Evolutionary conservation across 2,888 invertebrate genomes (phyloP).

Genomic region (Autographa pulchrina): DNA sequence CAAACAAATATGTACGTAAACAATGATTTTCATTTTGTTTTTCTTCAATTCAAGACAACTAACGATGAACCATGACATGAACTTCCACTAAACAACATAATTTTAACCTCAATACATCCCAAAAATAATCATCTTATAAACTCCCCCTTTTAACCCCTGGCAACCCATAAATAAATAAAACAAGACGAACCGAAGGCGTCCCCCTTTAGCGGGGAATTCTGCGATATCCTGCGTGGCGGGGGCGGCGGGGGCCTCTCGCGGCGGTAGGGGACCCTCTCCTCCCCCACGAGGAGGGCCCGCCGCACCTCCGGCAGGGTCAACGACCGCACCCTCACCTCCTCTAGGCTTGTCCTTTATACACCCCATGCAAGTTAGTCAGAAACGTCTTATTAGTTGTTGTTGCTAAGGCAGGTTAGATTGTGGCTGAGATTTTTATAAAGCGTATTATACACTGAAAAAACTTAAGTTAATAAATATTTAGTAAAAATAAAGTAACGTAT

Average conservation of each 20-base stretch:
- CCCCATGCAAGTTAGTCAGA: slow-evolving; percentile 79
- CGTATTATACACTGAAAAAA: neutral
- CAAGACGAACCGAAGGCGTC: slow-evolving; percentile 78
- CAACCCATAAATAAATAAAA: slow-evolving; percentile 43
- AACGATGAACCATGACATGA: neutral
- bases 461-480: neutral
- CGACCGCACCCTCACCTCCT: slow-evolving; percentile 79
- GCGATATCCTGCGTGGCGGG: slow-evolving; percentile 80
- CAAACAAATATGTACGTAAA: neutral
- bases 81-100: too few species aligned
- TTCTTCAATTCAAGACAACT: too few species aligned
- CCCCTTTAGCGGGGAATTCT: slow-evolving; percentile 79
- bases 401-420: slow-evolving; percentile 7
- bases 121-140: too few species aligned
- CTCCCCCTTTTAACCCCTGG: slow-evolving; percentile 27
- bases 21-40: neutral
- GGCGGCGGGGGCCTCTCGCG: slow-evolving; percentile 78
- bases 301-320: slow-evolving; percentile 80
- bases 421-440: slow-evolving; percentile 18
- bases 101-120: too few species aligned
- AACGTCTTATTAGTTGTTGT: slow-evolving; percentile 34
- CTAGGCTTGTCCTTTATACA: slow-evolving; percentile 76
- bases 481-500: too few species aligned
- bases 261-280: slow-evolving; percentile 66
- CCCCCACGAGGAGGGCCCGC: slow-evolving; percentile 75